Conservation (phyloP, 1,140 invertebrate genomes). For the Microplitis mediator region DNA sequence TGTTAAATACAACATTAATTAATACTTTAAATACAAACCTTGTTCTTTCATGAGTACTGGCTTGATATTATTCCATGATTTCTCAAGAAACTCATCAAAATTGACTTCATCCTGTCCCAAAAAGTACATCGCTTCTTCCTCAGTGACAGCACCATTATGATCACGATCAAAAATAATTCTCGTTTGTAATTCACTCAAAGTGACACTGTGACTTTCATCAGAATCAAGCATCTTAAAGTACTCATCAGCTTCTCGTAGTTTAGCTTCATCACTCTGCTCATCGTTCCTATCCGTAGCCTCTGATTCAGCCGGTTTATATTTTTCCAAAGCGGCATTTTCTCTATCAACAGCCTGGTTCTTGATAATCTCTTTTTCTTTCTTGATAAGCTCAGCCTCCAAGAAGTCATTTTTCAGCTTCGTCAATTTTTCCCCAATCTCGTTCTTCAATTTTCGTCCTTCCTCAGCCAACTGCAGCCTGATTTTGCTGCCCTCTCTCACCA, state of each 20-base stretch:
- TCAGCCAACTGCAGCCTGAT: slow-evolving; percentile 77
- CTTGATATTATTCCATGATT: slow-evolving; percentile 78
- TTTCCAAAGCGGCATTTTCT: slow-evolving; percentile 78
- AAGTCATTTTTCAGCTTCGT: slow-evolving; percentile 74
- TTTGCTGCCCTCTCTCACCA: slow-evolving; percentile 79
- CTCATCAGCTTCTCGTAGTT: slow-evolving; percentile 69
- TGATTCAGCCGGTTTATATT: slow-evolving; percentile 75
- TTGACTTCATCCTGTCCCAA: slow-evolving; percentile 74
- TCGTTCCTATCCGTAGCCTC: slow-evolving; percentile 60
- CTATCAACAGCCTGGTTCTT: slow-evolving; percentile 76
- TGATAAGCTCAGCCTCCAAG: slow-evolving; percentile 73
- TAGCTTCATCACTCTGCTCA: slow-evolving; percentile 67
- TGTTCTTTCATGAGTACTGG: slow-evolving; percentile 77
- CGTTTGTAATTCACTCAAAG: slow-evolving; percentile 78
- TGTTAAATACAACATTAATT: slow-evolving; percentile 9
- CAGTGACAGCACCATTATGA: slow-evolving; percentile 82
- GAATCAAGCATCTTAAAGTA: slow-evolving; percentile 79
- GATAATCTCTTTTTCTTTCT: slow-evolving; percentile 74
- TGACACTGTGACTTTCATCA: slow-evolving; percentile 78
- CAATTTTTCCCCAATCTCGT: slow-evolving; percentile 73
- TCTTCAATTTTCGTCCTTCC: slow-evolving; percentile 76
- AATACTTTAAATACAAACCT: slow-evolving; percentile 51
- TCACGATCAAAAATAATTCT: slow-evolving; percentile 85
- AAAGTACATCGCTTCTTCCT: slow-evolving; percentile 86
- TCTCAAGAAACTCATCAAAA: slow-evolving; percentile 73